A percentile compares a stretch with the other conserved stretches of the same genome.
Conservation (phyloP, 2,797 vertebrate genomes). For the Brachyalestes nurse region DNA sequence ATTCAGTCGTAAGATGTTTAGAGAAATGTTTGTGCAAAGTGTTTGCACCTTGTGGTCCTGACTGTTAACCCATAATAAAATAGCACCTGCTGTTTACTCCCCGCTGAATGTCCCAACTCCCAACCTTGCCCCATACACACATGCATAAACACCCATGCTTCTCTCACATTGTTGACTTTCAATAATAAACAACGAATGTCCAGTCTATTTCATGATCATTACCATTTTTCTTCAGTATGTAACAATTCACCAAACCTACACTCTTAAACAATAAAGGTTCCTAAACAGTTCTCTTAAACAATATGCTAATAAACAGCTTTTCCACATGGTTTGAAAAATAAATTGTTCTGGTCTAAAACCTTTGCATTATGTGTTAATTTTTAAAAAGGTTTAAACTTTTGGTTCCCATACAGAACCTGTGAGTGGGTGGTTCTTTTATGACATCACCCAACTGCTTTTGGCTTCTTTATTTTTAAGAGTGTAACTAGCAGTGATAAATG, state of each 20-base stretch:
- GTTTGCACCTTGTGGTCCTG: slow-evolving; percentile 33
- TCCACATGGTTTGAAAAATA: background rate
- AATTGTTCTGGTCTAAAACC: background rate
- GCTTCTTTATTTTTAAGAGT: background rate
- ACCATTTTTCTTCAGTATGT: slow-evolving; percentile 36
- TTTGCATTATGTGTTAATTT: background rate
- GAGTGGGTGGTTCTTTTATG: background rate
- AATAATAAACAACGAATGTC: slow-evolving; percentile 52
- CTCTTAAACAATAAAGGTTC: background rate
- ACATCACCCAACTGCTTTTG: background rate
- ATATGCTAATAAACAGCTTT: background rate
- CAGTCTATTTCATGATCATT: slow-evolving; percentile 43
- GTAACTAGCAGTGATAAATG: slow-evolving; percentile 7
- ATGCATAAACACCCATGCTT: background rate
- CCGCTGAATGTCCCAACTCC: background rate
- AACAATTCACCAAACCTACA: slow-evolving; percentile 12
- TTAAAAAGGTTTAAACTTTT: background rate
- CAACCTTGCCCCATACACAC: background rate
- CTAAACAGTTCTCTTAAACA: background rate
- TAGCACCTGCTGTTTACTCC: background rate
- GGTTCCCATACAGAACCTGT: background rate
- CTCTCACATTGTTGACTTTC: slow-evolving; percentile 3
- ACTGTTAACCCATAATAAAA: background rate
- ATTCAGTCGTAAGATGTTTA: background rate
- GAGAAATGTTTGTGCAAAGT: slow-evolving; percentile 20